phyloP scores from a whole-genome alignment of 2,113 vertebrate genomes.

The Numenius arquata region DNA sequence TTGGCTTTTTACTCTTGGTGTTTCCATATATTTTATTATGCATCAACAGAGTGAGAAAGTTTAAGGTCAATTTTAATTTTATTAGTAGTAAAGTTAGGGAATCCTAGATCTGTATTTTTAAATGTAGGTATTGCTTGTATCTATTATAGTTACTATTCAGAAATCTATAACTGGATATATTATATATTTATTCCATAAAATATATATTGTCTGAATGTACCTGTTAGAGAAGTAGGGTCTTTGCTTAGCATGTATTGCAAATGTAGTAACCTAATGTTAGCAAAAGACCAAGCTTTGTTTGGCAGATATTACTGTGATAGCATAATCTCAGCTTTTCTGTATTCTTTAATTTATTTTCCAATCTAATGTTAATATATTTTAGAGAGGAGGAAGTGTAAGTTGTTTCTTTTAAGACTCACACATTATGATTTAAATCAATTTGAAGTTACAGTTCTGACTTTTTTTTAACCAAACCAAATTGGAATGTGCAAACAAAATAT shows the following conservation, averaged over 20 bases:
- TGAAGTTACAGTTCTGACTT: constrained; percentile 12
- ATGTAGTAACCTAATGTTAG: constrained; percentile 67
- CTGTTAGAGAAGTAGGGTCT: constrained; percentile 69
- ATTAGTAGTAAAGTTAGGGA: constrained; percentile 66
- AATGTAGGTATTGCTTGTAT: constrained; percentile 71
- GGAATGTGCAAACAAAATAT: not conserved
- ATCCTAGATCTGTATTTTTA: constrained; percentile 71
- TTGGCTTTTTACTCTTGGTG: constrained; percentile 71
- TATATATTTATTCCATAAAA: constrained; percentile 76
- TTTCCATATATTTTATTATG: constrained; percentile 71
- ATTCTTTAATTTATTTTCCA: constrained; percentile 64
- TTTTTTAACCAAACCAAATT: constrained; percentile 9
- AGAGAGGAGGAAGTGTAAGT: constrained; percentile 34
- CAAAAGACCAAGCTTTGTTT: constrained; percentile 57
- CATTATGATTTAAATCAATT: constrained; percentile 9
- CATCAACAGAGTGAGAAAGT: constrained; percentile 52
- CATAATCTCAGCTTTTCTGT: constrained; percentile 47
- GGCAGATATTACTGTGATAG: constrained; percentile 47
- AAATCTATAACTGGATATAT: constrained; percentile 73
- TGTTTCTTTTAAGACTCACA: constrained; percentile 25
- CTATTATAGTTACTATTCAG: constrained; percentile 69
- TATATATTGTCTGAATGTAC: constrained; percentile 74
- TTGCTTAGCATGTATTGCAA: constrained; percentile 67
- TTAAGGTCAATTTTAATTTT: constrained; percentile 71
- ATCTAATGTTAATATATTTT: constrained; percentile 55